Evolutionary conservation across 2,888 invertebrate species (phyloP).

Genomic region (Candidula unifasciata): DNA sequence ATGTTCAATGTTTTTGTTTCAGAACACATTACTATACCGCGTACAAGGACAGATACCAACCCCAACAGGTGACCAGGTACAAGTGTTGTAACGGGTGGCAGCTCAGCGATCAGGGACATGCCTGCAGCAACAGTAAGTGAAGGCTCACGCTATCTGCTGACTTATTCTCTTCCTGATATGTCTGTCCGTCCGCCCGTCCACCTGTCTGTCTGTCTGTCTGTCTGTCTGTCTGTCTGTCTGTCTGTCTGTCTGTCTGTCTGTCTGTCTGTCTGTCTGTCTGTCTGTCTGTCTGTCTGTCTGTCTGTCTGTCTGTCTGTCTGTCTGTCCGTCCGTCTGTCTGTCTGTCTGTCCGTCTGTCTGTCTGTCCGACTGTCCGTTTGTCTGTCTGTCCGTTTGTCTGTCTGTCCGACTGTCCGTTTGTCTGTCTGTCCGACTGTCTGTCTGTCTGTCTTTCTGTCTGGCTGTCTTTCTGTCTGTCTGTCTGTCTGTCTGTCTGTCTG

Average conservation of each 20-base stretch:
- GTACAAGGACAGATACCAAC: conserved; percentile 78
- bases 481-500: neutral
- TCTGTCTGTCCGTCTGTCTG: neutral
- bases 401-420: neutral
- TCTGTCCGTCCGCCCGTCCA: neutral
- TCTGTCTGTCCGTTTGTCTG: neutral
- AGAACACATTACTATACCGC: conserved; percentile 80
- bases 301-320: neutral
- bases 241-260: conserved; percentile 31
- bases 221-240: conserved; percentile 31
- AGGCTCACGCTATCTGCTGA: neutral
- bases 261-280: conserved; percentile 43
- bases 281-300: conserved; percentile 17
- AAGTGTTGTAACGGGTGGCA: conserved; percentile 80
- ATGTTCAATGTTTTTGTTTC: conserved; percentile 58
- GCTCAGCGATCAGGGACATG: conserved; percentile 68
- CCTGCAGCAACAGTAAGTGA: conserved; percentile 79
- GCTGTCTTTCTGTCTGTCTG: neutral
- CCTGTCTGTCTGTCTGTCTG: conserved; percentile 23
- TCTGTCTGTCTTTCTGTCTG: neutral
- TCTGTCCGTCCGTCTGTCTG: neutral
- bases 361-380: neutral
- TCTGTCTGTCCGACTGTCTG: neutral
- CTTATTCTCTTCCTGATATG: no score
- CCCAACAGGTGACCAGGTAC: conserved; percentile 76